phyloP scores from a whole-genome alignment of 2,888 invertebrate species.

The Globia sparganii region DNA sequence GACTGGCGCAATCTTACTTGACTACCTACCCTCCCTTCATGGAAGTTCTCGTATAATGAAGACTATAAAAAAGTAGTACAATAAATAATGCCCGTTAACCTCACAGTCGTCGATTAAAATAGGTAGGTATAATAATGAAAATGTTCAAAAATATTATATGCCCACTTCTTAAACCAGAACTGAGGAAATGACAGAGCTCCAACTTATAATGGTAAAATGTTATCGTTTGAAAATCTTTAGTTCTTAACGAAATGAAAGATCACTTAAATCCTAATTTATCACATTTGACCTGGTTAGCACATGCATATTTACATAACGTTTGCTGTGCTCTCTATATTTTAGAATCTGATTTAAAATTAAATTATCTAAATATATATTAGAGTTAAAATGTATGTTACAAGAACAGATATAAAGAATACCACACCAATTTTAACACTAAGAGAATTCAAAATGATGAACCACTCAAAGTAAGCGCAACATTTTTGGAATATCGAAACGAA shows the following conservation, averaged over 20 bases:
- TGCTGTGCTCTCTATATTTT: constrained; percentile 85
- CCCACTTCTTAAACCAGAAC: constrained; percentile 66
- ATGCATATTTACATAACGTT: constrained; percentile 85
- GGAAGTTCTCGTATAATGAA: constrained; percentile 68
- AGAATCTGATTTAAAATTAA: constrained; percentile 85
- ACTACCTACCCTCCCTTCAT: constrained; percentile 65
- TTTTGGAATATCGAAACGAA: constrained; percentile 58
- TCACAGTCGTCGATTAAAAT: constrained; percentile 78
- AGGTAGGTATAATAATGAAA: constrained; percentile 64
- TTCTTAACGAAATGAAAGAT: constrained; percentile 70
- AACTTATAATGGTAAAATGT: constrained; percentile 69
- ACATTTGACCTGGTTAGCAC: constrained; percentile 89
- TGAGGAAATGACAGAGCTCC: constrained; percentile 70
- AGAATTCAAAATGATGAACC: constrained; percentile 87
- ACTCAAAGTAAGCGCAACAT: constrained; percentile 79
- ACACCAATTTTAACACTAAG: constrained; percentile 89
- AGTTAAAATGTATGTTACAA: constrained; percentile 85
- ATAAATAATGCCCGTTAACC: constrained; percentile 84
- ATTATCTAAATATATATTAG: constrained; percentile 78
- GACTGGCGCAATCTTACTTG: constrained; percentile 48
- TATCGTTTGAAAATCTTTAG: constrained; percentile 65
- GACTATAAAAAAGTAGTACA: constrained; percentile 72
- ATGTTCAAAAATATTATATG: constrained; percentile 68
- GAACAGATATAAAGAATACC: constrained; percentile 89
- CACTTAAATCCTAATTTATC: constrained; percentile 88